Percentiles rank a stretch among this genome's conserved stretches.
Evolutionary conservation across 2,113 vertebrate genomes (phyloP).

Genomic region (Varanus salvator): DNA sequence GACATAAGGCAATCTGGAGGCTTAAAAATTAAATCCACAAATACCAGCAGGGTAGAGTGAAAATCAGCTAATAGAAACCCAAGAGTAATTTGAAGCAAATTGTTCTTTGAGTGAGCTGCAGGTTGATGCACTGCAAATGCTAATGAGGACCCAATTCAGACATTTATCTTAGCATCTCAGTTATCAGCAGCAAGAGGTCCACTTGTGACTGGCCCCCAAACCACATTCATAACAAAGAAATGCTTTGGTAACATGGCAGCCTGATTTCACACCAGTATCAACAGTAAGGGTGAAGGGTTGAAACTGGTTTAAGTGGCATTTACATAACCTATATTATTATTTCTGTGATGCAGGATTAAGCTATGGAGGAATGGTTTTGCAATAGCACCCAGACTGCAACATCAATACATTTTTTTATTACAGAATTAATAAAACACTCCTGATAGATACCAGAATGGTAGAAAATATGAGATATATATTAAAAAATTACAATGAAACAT

Average conservation of each 20-base stretch:
- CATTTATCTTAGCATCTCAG: not conserved
- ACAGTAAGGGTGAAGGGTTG: not conserved
- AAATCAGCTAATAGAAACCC: constrained; percentile 34
- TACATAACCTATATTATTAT: not conserved
- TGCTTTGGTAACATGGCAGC: not conserved
- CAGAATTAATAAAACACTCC: no score
- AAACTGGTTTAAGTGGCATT: not conserved
- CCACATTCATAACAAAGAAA: not conserved
- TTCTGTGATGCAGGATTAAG: not conserved
- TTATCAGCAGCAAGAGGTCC: not conserved
- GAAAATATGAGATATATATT: no score
- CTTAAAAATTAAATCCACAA: constrained; percentile 45
- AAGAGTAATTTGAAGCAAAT: constrained; percentile 23
- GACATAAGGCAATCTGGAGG: constrained; percentile 38
- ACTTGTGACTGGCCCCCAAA: not conserved
- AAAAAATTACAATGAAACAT: no score
- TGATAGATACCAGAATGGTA: no score
- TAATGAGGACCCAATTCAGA: not conserved
- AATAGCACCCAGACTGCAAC: not conserved
- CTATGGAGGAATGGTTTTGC: not conserved
- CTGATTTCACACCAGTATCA: not conserved
- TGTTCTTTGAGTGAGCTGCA: not conserved
- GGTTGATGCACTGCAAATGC: constrained; percentile 11
- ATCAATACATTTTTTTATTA: not conserved
- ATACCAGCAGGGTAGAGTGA: not conserved